These are phyloP conservation scores for Lepidiolamprologus cunningtoni DNA, from an alignment of 2,113 vertebrate genomes.

Conservation along the genomic window DNA sequence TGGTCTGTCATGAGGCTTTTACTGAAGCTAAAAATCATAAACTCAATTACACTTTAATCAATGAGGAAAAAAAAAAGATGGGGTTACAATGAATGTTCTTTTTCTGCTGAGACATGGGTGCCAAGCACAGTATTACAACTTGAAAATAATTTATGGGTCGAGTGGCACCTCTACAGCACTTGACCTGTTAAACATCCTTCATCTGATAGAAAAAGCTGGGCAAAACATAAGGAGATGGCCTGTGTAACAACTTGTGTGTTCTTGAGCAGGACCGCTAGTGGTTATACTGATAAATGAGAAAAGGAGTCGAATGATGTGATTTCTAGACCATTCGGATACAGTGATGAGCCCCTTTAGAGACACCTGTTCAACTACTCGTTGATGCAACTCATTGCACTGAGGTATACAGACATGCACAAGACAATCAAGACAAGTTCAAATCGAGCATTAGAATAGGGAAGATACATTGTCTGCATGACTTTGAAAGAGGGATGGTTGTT, in stretches of 20 bases:
- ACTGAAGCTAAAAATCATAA: slow-evolving; percentile 61
- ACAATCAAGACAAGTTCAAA: neutral
- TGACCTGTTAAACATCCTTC: slow-evolving; percentile 4
- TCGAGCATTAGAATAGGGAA: neutral
- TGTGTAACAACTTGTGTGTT: neutral
- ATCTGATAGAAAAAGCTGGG: slow-evolving; percentile 21
- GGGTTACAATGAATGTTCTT: slow-evolving; percentile 31
- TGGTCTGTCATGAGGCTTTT: slow-evolving; percentile 65
- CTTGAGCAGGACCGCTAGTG: neutral
- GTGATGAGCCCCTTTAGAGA: neutral
- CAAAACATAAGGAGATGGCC: slow-evolving; percentile 33
- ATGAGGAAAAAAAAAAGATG: slow-evolving; percentile 51
- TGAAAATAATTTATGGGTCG: slow-evolving; percentile 35
- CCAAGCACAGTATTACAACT: slow-evolving; percentile 44
- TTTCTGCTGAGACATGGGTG: slow-evolving; percentile 40
- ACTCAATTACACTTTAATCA: slow-evolving; percentile 63
- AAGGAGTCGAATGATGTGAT: neutral
- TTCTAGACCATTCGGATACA: neutral
- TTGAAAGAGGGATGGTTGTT: neutral
- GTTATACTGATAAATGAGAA: neutral
- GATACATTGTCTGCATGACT: neutral
- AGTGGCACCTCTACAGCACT: slow-evolving; percentile 29
- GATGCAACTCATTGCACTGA: neutral
- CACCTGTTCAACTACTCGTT: neutral
- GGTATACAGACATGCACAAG: neutral